A percentile compares a stretch with the other conserved stretches of the same genome.
These are phyloP conservation scores for Pollicipes pollicipes DNA, from an alignment of 1,140 invertebrate genomes.

Conservation along the genomic window DNA sequence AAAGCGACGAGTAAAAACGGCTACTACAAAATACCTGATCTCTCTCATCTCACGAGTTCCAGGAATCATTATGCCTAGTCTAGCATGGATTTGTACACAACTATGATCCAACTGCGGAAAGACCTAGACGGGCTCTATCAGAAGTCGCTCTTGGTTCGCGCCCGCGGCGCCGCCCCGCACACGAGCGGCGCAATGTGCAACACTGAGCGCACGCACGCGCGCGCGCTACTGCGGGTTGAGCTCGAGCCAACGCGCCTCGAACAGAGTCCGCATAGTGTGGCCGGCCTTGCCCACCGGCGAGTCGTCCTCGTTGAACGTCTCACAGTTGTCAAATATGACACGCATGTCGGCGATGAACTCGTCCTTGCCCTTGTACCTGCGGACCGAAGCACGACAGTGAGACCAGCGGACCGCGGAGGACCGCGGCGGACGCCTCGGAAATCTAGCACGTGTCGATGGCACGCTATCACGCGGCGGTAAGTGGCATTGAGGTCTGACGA, in stretches of 20 bases:
- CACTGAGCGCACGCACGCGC: constrained; percentile 8
- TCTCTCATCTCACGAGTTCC: not conserved
- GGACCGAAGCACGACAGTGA: constrained; percentile 2
- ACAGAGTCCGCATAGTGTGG: constrained; percentile 75
- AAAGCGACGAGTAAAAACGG: not conserved
- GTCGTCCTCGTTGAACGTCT: constrained; percentile 93
- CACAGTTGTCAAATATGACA: constrained; percentile 90
- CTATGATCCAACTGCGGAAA: not conserved
- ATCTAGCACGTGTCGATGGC: too few relatives aligned
- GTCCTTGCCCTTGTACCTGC: constrained; percentile 64
- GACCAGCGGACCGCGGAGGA: too few relatives aligned
- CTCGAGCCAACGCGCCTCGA: constrained; percentile 69
- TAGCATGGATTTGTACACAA: not conserved
- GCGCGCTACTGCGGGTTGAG: constrained; percentile 22
- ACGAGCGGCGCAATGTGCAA: too few relatives aligned
- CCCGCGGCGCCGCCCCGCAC: too few relatives aligned
- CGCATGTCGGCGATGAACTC: constrained; percentile 78
- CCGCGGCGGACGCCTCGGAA: too few relatives aligned
- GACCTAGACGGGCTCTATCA: not conserved
- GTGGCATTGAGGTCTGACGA: not conserved
- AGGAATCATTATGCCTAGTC: not conserved
- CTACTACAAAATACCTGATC: constrained; percentile 2
- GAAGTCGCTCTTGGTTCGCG: too few relatives aligned
- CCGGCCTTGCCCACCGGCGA: constrained; percentile 87
- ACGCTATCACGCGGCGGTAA: too few relatives aligned